Evolutionary conservation across 1,140 invertebrate genomes (phyloP), one percentile per base, ranked within the genome.

Genomic region (Scaptodrosophila lebanonensis): DNA sequence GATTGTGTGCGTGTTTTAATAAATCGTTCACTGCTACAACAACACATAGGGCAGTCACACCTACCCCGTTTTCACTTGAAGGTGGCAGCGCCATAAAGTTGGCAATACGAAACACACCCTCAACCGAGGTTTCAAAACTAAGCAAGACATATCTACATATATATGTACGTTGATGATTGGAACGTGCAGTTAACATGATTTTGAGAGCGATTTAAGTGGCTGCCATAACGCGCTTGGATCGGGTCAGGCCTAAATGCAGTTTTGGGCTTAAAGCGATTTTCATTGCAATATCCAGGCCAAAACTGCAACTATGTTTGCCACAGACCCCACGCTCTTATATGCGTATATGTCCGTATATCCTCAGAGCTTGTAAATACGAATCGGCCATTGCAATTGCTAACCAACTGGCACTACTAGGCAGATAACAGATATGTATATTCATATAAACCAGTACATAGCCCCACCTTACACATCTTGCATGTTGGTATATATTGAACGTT

Each of bases 161-260:
- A 25, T 3, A 25, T 25, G 8, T 25, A 8, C 8, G 8, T 76
- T 70, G 71, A 75, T 70, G 64, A 39, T 39, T 51, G 35, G 65
- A 77, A 73, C 64, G 73, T 77, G 73, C 73, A 72, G 73, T 73
- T 79, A 77, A 77, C 73, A 77, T 68, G 73, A 77, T 79, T 79
- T 72, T 65, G 47, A 60, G 43, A 20, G 54, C 38, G 48, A 56
- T 77, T 77, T 70, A 77, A 79, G 71, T 65, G 47, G 65, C 29
- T 30, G 16, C n/a, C 32, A 30, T 35, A 42, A 36, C 13, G 36
- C 20, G n/a, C 40, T 18, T 38, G 30, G 25, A 35, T 17, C 42
- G 25, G 17, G 43, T 36, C 36, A 48, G 61, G 65, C 57, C 52
- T n/a, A 64, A 79, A 79, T 79, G 73, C 73, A 77, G 64, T 79